A percentile compares a stretch with the other conserved stretches of the same genome.
Evolutionary conservation across 2,888 invertebrate genomes (phyloP).

Genomic region (Chaetoderma sp.): DNA sequence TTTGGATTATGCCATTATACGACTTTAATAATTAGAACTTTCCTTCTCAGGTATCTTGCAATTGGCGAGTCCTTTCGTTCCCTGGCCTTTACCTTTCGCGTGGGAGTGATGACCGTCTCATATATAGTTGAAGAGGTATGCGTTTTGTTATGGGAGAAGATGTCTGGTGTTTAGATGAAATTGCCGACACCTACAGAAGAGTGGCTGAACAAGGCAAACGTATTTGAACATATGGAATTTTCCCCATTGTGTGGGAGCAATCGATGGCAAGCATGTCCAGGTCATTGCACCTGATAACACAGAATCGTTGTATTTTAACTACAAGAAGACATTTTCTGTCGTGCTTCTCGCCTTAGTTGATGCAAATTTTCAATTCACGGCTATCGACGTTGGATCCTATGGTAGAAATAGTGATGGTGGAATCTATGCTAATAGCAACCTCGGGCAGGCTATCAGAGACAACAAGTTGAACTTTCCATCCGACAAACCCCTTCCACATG

Average conservation of each 20-base stretch:
- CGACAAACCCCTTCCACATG: neutral
- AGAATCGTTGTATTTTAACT: no score
- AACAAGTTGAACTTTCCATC: neutral
- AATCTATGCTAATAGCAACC: neutral
- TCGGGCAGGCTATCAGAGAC: neutral
- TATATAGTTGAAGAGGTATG: constrained; percentile 5
- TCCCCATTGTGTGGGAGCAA: no score
- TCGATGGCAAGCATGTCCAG: no score
- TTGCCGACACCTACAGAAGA: no score
- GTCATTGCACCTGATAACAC: no score
- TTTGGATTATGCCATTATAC: no score
- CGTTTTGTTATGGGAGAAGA: neutral
- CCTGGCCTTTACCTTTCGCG: neutral
- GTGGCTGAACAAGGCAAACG: no score
- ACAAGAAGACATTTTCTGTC: no score
- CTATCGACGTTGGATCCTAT: constrained; percentile 12
- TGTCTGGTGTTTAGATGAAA: no score
- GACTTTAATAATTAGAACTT: neutral
- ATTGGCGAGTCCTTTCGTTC: no score
- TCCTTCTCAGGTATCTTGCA: neutral
- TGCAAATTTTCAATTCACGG: neutral
- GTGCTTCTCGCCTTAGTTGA: no score
- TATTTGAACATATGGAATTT: no score
- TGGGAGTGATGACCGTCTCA: constrained; percentile 7
- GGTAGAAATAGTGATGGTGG: neutral